phyloP scores from a whole-genome alignment of 2,888 invertebrate genomes.

The Tetragnatha montana region DNA sequence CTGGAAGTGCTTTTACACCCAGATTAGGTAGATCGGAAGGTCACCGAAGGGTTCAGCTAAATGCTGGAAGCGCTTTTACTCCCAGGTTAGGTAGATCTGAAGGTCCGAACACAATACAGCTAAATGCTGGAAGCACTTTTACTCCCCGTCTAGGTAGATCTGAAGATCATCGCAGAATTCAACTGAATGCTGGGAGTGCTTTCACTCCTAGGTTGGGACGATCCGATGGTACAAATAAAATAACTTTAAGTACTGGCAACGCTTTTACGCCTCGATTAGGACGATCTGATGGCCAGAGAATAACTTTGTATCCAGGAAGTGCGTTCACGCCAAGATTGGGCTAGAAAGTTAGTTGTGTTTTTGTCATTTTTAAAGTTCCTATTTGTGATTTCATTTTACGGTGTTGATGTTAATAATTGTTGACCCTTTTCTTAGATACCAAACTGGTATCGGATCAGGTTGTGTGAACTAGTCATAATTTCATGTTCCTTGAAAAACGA shows the following conservation, averaged over 20 bases:
- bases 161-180: not conserved
- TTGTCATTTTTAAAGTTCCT: no score
- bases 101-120: not conserved
- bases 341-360: not conserved
- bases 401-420: not conserved
- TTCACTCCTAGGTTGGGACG: conserved; percentile 49
- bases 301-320: not conserved
- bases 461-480: no score
- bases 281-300: not conserved
- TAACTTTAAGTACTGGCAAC: not conserved
- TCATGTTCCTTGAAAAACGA: no score
- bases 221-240: not conserved
- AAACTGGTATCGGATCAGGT: not conserved
- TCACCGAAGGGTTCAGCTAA: not conserved
- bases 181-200: conserved; percentile 17
- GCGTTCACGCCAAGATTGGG: conserved; percentile 13
- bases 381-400: not conserved
- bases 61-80: conserved; percentile 50
- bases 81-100: conserved; percentile 52
- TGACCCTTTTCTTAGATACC: not conserved
- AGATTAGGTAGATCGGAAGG: conserved; percentile 38
- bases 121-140: conserved; percentile 27
- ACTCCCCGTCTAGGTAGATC: conserved; percentile 37
- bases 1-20: conserved; percentile 55
- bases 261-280: conserved; percentile 13